Base-by-base conservation (phyloP, 2,113 vertebrate genomes). In the Limnothrissa miodon region DNA sequence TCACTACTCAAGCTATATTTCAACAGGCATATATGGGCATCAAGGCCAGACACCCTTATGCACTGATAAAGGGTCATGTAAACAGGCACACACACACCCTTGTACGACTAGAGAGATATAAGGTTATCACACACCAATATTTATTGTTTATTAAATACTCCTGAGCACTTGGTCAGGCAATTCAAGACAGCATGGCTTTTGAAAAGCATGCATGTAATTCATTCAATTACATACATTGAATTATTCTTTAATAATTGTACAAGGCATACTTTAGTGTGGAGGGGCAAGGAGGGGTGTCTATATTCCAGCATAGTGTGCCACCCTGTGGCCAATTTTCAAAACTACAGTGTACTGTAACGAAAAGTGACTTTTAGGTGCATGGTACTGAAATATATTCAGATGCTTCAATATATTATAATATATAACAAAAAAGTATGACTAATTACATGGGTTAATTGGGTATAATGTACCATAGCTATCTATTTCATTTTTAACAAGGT, bases 311-410 rank as follows among this genome's bases (percentile, higher is more conserved):
- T 5, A 44, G 13, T 66, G 78, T 82, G 80, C 82, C 87, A 84
- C 78, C 86, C 82, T 78, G 78, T 87, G 87, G 80, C 2, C 15
- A 39, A 85, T 79, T 44, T 39, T 36, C 45, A 80, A 56, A 56
- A 0, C 45, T 39, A 78, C 62, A 81, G 11, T 29, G 5, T 5
- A 56, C 19, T 56, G 21, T 56, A 4, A 56, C 21, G 21, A 56
- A 56, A 56, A 21, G 21, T 1, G 21, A 56, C 51, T 23, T 15
- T 48, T 15, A 15, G 46, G 46, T 48, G 2, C 46, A 13, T 15
- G 15, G 2, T 48, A 15, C 46, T 15, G 46, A 48, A 17, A 13
- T 48, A 3, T 48, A 46, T 15, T 11, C 13, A 10, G 2, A 48
- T 13, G 46, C 46, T 48, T 48, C 45, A 13, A 13, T 46, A 46